A percentile compares a stretch with the other conserved stretches of the same genome.
phyloP scores from a whole-genome alignment of 2,113 vertebrate genomes.

The Entosphenus tridentatus region DNA sequence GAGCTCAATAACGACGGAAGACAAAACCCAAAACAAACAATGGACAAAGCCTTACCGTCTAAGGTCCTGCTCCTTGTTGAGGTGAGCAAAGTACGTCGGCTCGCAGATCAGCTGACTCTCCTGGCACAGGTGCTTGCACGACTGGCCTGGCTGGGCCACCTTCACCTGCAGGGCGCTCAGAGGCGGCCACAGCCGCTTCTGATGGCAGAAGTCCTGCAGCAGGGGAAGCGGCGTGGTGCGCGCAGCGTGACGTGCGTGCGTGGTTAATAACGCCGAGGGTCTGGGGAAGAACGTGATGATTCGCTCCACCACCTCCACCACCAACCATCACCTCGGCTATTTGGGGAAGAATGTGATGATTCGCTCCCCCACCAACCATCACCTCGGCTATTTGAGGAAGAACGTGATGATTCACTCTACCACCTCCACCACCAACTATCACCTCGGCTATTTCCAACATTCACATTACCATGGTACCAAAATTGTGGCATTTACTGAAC shows the following conservation, averaged over 20 bases:
- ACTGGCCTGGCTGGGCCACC: slow-evolving; percentile 45
- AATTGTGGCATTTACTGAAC: too few relatives aligned
- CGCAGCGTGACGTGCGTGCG: neutral
- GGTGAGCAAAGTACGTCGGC: slow-evolving; percentile 92
- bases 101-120: slow-evolving; percentile 91
- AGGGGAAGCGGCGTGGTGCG: neutral
- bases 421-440: too few relatives aligned
- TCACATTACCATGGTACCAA: too few relatives aligned
- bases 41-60: slow-evolving; percentile 26
- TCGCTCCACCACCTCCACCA: too few relatives aligned
- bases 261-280: neutral
- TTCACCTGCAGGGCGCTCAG: slow-evolving; percentile 71
- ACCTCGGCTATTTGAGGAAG: neutral
- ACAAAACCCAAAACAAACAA: too few relatives aligned
- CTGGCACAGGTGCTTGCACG: slow-evolving; percentile 90
- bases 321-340: too few relatives aligned
- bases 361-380: too few relatives aligned
- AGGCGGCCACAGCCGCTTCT: slow-evolving; percentile 96
- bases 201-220: slow-evolving; percentile 78
- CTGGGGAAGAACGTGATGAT: neutral
- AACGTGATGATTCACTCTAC: too few relatives aligned
- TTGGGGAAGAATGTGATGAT: neutral
- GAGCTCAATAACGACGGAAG: too few relatives aligned
- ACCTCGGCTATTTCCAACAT: too few relatives aligned
- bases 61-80: slow-evolving; percentile 87